These are phyloP conservation scores for Monomorium pharaonis DNA, from an alignment of 1,140 invertebrate genomes.

Conservation along the genomic window DNA sequence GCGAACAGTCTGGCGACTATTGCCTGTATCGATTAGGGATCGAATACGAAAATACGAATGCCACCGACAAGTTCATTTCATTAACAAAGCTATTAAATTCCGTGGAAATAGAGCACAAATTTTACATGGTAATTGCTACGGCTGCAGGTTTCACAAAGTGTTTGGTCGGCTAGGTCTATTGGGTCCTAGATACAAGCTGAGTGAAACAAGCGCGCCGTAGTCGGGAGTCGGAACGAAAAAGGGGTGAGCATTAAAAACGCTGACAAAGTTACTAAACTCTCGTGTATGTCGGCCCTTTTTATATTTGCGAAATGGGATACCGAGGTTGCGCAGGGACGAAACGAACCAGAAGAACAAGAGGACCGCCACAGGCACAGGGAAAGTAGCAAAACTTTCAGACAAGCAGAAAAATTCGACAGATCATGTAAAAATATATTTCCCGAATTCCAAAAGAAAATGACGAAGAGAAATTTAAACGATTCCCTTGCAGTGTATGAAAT, in stretches of 20 bases:
- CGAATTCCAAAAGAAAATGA: background rate
- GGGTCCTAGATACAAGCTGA: conserved; percentile 3
- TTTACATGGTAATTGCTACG: conserved; percentile 78
- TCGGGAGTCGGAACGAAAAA: conserved; percentile 44
- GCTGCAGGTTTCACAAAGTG: conserved; percentile 76
- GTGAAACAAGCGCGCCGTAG: background rate
- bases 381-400: conserved; percentile 27
- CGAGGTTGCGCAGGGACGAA: conserved; percentile 23
- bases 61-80: conserved; percentile 77
- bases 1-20: background rate
- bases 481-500: background rate
- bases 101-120: conserved; percentile 70
- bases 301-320: conserved; percentile 62
- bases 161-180: conserved; percentile 40
- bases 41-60: background rate
- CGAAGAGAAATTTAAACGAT: background rate
- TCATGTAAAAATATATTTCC: background rate
- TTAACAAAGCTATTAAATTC: conserved; percentile 83
- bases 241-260: conserved; percentile 78
- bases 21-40: background rate
- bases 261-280: conserved; percentile 83
- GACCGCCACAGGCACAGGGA: conserved; percentile 29
- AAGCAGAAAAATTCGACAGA: background rate
- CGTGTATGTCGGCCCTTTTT: conserved; percentile 73
- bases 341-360: conserved; percentile 30